Evolutionary conservation across 2,113 vertebrate genomes (phyloP), one percentile per base, ranked within the genome.

Genomic region (Baryphthengus martii): DNA sequence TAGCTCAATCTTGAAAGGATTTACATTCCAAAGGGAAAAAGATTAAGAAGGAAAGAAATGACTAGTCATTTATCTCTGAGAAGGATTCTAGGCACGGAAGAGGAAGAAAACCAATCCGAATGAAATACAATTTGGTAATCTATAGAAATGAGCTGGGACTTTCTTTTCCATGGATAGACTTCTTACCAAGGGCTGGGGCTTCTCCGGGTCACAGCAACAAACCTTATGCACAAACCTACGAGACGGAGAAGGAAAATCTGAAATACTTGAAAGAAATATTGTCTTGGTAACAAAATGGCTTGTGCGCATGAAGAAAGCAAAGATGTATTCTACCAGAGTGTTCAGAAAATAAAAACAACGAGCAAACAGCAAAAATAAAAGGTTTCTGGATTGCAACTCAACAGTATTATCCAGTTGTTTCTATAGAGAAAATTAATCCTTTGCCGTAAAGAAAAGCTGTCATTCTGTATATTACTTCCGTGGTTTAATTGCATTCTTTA

Each of bases 261-360:
- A 91, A 94, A 97, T 96, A 90, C 95, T 98, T 97, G 93, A 97
- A 98, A 95, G 95, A 93, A 96, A 93, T 50, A 52, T 63, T 94
- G 53, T 91, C 26, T 93, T 67, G 83, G 74, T 93, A 96, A 94
- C 26, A 90, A 97, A 97, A 93, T 21, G 93, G 87, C 96, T 97
- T 96, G 95, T 95, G 79, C 89, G 87, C 97, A 96, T 92, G 93
- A 94, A 89, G 85, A 91, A 85, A 96, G 78, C 92, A 89, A 96
- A 97, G 88, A 96, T 89, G 90, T 95, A 95, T 96, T 90, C 92
- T 92, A 88, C 90, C 90, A 95, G 91, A 91, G 89, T 94, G 92
- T 85, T 94, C 80, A 80, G 76, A 93, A 89, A 96, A 93, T 78
- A 90, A 88, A 93, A 88, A 35, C 92, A 87, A 88, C 45, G 56